These are phyloP conservation scores for Pycnomerus fuliginosus DNA, from an alignment of 2,888 invertebrate genomes.

Conservation along the genomic window DNA sequence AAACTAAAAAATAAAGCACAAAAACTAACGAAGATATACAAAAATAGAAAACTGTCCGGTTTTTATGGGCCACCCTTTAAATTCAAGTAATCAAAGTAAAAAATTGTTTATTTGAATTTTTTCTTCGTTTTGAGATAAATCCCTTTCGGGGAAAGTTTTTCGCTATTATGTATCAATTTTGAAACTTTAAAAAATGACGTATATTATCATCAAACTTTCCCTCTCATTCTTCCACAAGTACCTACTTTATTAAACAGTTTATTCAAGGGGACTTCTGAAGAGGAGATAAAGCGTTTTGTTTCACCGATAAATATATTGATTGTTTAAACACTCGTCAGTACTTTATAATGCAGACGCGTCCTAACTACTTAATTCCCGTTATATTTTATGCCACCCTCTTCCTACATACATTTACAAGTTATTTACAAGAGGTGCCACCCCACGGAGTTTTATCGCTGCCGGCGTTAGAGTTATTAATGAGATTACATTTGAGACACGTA, in stretches of 20 bases:
- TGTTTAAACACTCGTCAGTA: constrained; percentile 31
- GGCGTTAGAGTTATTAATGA: constrained; percentile 5
- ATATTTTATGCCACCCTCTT: constrained; percentile 14
- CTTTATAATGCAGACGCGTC: constrained; percentile 12
- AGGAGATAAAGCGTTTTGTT: constrained; percentile 16
- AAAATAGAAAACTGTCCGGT: too few relatives aligned
- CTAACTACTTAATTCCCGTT: constrained; percentile 14
- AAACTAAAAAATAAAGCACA: too few relatives aligned
- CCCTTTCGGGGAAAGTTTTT: too few relatives aligned
- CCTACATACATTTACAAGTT: constrained; percentile 14
- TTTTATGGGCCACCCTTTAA: too few relatives aligned
- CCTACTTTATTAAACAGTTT: constrained; percentile 12
- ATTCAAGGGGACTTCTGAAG: constrained; percentile 11
- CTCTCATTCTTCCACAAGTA: too few relatives aligned
- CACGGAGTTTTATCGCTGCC: constrained; percentile 2
- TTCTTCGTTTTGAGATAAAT: too few relatives aligned
- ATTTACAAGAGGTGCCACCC: constrained; percentile 11
- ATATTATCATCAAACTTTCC: too few relatives aligned
- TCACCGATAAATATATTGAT: constrained; percentile 10
- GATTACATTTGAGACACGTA: constrained; percentile 7
- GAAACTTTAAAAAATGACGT: too few relatives aligned
- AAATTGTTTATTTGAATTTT: too few relatives aligned
- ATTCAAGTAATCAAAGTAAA: too few relatives aligned
- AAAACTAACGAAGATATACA: too few relatives aligned
- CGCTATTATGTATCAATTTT: too few relatives aligned